A percentile compares a stretch with the other conserved stretches of the same genome.
These are phyloP conservation scores for Achatina immaculata DNA, from an alignment of 1,140 invertebrate species.

Conservation along the genomic window DNA sequence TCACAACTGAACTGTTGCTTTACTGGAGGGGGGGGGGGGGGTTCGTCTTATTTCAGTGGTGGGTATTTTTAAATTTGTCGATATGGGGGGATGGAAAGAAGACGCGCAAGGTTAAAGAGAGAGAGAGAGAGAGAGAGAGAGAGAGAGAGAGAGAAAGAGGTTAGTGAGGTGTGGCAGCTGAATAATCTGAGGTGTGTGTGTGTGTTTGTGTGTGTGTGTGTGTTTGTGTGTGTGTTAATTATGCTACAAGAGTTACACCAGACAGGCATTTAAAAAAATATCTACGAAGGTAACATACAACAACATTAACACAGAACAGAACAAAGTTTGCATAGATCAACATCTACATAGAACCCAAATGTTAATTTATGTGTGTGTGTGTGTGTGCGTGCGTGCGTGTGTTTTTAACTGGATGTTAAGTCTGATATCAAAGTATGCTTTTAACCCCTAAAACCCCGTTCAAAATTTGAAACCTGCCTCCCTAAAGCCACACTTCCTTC, in stretches of 20 bases:
- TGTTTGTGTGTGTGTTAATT: no score
- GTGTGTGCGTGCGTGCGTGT: background rate
- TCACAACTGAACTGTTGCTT: no score
- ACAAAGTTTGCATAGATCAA: no score
- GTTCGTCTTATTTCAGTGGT: no score
- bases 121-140: background rate
- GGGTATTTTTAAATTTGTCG: background rate
- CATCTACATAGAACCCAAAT: no score
- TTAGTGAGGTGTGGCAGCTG: background rate
- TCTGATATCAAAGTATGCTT: no score
- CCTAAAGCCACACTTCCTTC: background rate
- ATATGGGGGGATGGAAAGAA: background rate
- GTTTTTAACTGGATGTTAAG: background rate
- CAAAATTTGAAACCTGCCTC: background rate
- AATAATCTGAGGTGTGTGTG: background rate
- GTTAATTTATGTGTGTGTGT: background rate
- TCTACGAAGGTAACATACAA: no score
- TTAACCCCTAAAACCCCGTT: background rate
- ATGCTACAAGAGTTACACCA: no score
- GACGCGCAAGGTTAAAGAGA: background rate
- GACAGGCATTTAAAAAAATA: no score
- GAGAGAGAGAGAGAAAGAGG: slow-evolving; percentile 11
- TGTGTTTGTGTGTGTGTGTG: slow-evolving; percentile 19
- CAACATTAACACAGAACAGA: no score
- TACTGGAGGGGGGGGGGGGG: no score